Percentiles rank a stretch among this genome's conserved stretches.
Evolutionary conservation across 2,797 vertebrate species (phyloP).

Genomic region (Chelon labrosus): DNA sequence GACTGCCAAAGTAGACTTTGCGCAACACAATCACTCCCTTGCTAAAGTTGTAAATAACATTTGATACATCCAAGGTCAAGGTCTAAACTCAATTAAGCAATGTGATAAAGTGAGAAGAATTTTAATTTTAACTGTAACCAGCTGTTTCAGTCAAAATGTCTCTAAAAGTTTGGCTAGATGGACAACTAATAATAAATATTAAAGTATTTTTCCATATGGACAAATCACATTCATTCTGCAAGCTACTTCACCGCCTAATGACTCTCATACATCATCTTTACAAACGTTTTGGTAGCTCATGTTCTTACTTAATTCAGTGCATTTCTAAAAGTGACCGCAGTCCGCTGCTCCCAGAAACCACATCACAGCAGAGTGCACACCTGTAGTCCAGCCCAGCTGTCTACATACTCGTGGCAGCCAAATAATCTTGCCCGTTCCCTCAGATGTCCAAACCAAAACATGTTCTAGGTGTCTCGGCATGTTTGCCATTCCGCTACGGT

Average conservation of each 20-base stretch:
- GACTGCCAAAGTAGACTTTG: slow-evolving; percentile 71
- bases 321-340: slow-evolving; percentile 64
- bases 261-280: slow-evolving; percentile 58
- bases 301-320: slow-evolving; percentile 67
- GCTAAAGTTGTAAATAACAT: slow-evolving; percentile 75
- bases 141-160: slow-evolving; percentile 46
- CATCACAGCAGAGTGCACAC: slow-evolving; percentile 73
- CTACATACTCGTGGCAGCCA: slow-evolving; percentile 76
- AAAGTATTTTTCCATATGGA: slow-evolving; percentile 12
- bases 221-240: slow-evolving; percentile 3
- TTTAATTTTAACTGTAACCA: slow-evolving; percentile 58
- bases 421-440: slow-evolving; percentile 67
- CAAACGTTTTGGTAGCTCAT: slow-evolving; percentile 51
- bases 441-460: slow-evolving; percentile 78
- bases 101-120: slow-evolving; percentile 54
- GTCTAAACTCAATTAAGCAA: slow-evolving; percentile 66
- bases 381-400: slow-evolving; percentile 81
- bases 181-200: slow-evolving; percentile 15
- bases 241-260: slow-evolving; percentile 7
- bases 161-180: slow-evolving; percentile 19
- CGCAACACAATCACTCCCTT: slow-evolving; percentile 71
- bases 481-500: slow-evolving; percentile 71
- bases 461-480: slow-evolving; percentile 78
- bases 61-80: slow-evolving; percentile 73
- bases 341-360: slow-evolving; percentile 64